Evolutionary conservation across 2,113 vertebrate genomes (phyloP).

Genomic region (Promerops cafer): DNA sequence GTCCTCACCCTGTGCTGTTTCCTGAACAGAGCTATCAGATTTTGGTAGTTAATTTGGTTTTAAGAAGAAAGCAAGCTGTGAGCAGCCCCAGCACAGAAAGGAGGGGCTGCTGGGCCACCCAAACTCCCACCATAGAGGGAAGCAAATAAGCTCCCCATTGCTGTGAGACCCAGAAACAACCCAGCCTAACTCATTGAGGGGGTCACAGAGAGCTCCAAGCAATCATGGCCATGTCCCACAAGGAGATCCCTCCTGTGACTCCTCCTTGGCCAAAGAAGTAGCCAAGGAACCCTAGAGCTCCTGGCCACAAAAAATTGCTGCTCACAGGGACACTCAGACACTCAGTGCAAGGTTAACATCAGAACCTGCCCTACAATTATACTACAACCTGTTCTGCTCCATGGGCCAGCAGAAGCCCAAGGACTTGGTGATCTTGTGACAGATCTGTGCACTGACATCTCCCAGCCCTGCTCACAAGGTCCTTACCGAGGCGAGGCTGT

Average conservation of each 20-base stretch:
- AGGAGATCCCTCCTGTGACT: background rate
- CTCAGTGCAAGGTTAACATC: background rate
- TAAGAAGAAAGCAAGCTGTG: background rate
- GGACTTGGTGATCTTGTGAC: background rate
- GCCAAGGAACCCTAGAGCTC: background rate
- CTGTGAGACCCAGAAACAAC: background rate
- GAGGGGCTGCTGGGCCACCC: background rate
- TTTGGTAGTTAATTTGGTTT: background rate
- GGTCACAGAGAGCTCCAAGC: background rate
- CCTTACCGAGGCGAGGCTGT: constrained; percentile 90
- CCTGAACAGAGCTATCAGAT: background rate
- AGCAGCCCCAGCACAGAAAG: background rate
- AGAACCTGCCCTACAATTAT: background rate
- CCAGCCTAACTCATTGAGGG: background rate
- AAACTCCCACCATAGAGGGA: rapidly evolving
- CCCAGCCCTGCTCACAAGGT: background rate
- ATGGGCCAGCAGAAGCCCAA: background rate
- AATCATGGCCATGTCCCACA: background rate
- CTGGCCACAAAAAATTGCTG: background rate
- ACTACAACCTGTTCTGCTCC: background rate
- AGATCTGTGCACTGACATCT: rapidly evolving
- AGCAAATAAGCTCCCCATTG: background rate
- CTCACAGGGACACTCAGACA: background rate
- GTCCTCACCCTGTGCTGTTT: background rate
- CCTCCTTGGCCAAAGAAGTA: background rate